phyloP scores from a whole-genome alignment of 2,797 vertebrate species.

The Melanogrammus aeglefinus region DNA sequence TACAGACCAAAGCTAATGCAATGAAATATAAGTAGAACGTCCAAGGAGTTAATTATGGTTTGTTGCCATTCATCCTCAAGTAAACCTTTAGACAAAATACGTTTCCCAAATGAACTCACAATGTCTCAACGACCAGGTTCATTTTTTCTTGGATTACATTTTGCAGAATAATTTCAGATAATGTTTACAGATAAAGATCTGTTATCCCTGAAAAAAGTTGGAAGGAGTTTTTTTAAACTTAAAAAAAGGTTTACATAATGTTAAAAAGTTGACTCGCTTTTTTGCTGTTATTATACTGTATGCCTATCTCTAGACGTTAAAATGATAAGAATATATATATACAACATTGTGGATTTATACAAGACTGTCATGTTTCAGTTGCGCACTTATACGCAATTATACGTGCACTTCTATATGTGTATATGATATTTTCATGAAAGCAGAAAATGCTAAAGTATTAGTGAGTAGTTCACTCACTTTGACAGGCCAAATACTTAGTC shows the following conservation, averaged over 20 bases:
- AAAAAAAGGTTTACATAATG: slow-evolving; percentile 29
- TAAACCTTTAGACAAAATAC: background rate
- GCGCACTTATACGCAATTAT: slow-evolving; percentile 29
- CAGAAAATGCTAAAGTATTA: slow-evolving; percentile 17
- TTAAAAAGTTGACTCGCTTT: slow-evolving; percentile 40
- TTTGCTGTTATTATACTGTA: slow-evolving; percentile 44
- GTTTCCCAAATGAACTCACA: background rate
- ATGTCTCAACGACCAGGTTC: background rate
- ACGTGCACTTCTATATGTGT: slow-evolving; percentile 15
- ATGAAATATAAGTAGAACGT: background rate
- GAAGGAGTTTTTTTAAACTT: background rate
- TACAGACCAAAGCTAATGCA: slow-evolving; percentile 5
- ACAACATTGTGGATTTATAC: slow-evolving; percentile 24
- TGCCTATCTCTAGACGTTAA: slow-evolving; percentile 39
- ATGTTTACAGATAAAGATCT: background rate
- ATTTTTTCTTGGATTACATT: background rate
- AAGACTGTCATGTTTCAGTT: slow-evolving; percentile 17
- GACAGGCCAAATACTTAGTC: slow-evolving; percentile 17
- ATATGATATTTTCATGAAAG: slow-evolving; percentile 20
- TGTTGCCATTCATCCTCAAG: background rate
- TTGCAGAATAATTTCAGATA: background rate
- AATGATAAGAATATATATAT: slow-evolving; percentile 37
- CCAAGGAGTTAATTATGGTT: background rate
- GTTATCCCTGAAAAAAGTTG: background rate
- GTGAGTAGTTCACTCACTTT: slow-evolving; percentile 11